Evolutionary conservation across 2,113 vertebrate species (phyloP).

Genomic region (Elephas maximus): DNA sequence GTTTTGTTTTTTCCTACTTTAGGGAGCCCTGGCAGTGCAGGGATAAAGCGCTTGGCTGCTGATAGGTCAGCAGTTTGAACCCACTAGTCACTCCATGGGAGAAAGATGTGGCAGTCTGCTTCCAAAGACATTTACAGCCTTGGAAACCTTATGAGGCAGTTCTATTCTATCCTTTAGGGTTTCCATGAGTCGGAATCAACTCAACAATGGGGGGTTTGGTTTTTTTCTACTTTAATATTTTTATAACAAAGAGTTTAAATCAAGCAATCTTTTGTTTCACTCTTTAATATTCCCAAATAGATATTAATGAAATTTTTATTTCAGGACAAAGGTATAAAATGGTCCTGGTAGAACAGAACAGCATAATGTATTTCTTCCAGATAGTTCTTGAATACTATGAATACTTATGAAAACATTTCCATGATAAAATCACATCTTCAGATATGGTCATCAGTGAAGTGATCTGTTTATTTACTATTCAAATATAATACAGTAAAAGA

Average conservation of each 20-base stretch:
- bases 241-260: background rate
- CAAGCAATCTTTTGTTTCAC: background rate
- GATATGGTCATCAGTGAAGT: background rate
- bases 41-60: no score
- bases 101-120: no score
- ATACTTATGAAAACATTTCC: conserved; percentile 5
- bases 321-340: background rate
- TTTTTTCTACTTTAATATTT: conserved; percentile 29
- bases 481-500: conserved; percentile 25
- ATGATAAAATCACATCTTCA: conserved; percentile 1
- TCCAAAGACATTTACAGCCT: background rate
- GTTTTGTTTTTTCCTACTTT: no score
- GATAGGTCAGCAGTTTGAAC: no score
- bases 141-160: background rate
- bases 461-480: background rate
- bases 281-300: background rate
- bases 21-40: no score
- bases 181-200: background rate
- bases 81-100: no score
- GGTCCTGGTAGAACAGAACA: background rate
- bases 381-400: background rate
- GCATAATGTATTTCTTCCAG: background rate
- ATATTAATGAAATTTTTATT: conserved; percentile 24
- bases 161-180: background rate
- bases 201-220: background rate